Evolutionary conservation across 2,113 vertebrate genomes (phyloP), one percentile per base, ranked within the genome.

Genomic region (Actinemys pallida): DNA sequence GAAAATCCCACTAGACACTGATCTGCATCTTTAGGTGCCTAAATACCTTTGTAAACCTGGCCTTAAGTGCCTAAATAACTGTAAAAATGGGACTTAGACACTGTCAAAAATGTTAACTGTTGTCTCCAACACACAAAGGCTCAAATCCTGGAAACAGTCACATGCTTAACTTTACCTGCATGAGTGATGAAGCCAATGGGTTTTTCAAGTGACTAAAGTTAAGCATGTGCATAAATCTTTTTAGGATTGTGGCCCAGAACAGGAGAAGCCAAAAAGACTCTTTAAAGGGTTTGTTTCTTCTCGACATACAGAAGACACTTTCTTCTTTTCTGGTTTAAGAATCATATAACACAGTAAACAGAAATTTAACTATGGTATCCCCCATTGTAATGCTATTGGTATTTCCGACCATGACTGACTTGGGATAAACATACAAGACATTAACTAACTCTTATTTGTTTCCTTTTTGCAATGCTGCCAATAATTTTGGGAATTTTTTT

Each of bases 81-180:
- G 54, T 69, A 6, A 85, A 81, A 45, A 8, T 59, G 87, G 50
- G 29, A 81, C 80, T 83, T 57, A 91, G 57, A 19, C 75, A 35
- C 19, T 88, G 90, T 94, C 80, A 56, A 84, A 91, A 47, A 24
- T 90, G 78, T 47, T 82, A 4, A 10, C 80, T 86, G 22, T 86
- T 45, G 81, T 17, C 13, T 85, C 42, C 76, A 82, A 45, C n/a
- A 62, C 1, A 49, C 83, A 57, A 12, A 57, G 45, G 22, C 89
- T 87, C 84, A 75, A 76, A 88, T 31, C 27, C 57, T 88, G 39
- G 4, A 88, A 81, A 92, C 0, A 9, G 57, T 93, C 49, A 22
- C 0, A 53, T 50, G 57, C 24, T 84, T 47, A 25, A 5, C 76
- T 84, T 86, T 83, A 65, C 29, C 53, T 76, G 42, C 54, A 86